A percentile compares a stretch with the other conserved stretches of the same genome.
Evolutionary conservation across 1,140 invertebrate genomes (phyloP).

Genomic region (Tetramorium simillimum): DNA sequence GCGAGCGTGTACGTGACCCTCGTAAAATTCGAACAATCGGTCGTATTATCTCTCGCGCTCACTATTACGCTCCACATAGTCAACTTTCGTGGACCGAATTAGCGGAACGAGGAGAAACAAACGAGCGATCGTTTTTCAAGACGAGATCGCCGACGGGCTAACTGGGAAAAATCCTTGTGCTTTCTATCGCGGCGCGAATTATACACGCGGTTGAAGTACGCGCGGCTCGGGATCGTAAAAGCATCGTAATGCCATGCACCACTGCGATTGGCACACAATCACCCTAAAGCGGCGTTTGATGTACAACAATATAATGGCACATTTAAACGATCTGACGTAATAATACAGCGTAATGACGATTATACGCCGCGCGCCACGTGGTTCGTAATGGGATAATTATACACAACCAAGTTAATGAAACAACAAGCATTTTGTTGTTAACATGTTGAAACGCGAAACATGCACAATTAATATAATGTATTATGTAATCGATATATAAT

Average conservation of each 20-base stretch:
- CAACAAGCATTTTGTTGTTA: conserved; percentile 6
- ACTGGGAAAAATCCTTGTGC: conserved; percentile 5
- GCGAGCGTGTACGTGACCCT: conserved; percentile 44
- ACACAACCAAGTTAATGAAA: conserved; percentile 27
- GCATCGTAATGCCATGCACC: conserved; percentile 46
- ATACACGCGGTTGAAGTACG: background rate
- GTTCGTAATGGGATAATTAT: conserved; percentile 34
- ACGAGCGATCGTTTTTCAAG: conserved; percentile 55
- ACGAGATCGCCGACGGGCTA: conserved; percentile 26
- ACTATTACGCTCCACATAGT: conserved; percentile 42
- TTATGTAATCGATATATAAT: conserved; percentile 13
- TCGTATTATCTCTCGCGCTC: conserved; percentile 53
- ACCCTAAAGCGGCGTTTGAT: conserved; percentile 37
- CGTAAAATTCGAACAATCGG: conserved; percentile 67
- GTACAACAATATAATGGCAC: conserved; percentile 43
- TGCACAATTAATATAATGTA: background rate
- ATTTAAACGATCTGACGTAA: conserved; percentile 45
- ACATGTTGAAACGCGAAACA: background rate
- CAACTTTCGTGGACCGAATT: conserved; percentile 40
- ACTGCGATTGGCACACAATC: conserved; percentile 39
- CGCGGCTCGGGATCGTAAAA: conserved; percentile 25
- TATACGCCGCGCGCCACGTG: background rate
- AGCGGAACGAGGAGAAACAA: conserved; percentile 42
- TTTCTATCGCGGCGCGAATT: conserved; percentile 52
- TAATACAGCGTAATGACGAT: conserved; percentile 51